phyloP scores from a whole-genome alignment of 2,797 vertebrate species.

The Periophthalmus magnuspinnatus region DNA sequence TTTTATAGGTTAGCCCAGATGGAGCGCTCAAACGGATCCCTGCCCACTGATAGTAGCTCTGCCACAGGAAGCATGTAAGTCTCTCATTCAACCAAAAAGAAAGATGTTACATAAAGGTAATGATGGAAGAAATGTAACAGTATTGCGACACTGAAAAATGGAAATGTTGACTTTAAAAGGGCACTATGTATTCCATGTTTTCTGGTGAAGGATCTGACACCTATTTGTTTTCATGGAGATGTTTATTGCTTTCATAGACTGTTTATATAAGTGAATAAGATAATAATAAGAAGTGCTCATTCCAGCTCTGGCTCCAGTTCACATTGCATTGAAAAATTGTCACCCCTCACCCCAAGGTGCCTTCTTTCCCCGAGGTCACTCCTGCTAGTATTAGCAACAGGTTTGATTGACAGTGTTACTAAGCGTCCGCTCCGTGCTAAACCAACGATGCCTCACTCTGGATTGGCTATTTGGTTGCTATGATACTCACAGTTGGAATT shows the following conservation, averaged over 20 bases:
- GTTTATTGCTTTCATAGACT: background rate
- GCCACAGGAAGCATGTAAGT: constrained; percentile 96
- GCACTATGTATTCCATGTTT: background rate
- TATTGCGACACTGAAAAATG: background rate
- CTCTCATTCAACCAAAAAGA: background rate
- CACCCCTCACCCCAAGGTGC: too few relatives aligned
- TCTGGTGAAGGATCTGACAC: background rate
- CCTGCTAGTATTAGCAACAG: too few relatives aligned
- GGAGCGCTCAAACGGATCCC: constrained; percentile 93
- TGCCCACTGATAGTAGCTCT: constrained; percentile 95
- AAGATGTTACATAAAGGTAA: background rate
- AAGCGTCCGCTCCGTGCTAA: too few relatives aligned
- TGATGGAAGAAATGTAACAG: background rate
- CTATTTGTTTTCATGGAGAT: background rate
- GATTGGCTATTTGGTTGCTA: too few relatives aligned
- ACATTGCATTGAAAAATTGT: too few relatives aligned
- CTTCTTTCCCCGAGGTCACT: too few relatives aligned
- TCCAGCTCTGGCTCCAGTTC: too few relatives aligned
- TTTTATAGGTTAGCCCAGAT: constrained; percentile 89
- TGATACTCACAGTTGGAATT: too few relatives aligned
- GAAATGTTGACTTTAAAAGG: background rate
- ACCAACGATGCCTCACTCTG: too few relatives aligned
- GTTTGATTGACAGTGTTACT: too few relatives aligned
- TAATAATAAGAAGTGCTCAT: too few relatives aligned
- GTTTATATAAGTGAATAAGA: too few relatives aligned